Conservation (phyloP, 2,797 vertebrate genomes). For the Danio jaintianensis region DNA sequence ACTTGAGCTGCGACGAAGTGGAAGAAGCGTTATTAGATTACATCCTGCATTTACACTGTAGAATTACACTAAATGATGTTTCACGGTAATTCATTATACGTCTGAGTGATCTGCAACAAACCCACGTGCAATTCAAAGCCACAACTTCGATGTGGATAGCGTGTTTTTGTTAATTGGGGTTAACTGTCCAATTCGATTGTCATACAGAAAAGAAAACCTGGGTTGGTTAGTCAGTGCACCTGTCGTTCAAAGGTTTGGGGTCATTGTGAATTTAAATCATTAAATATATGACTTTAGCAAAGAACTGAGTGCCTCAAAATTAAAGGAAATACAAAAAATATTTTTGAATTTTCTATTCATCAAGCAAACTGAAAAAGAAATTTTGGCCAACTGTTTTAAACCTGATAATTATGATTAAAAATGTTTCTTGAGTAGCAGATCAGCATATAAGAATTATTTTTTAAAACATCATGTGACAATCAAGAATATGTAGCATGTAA, state of each 20-base stretch:
- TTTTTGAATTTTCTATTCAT: background rate
- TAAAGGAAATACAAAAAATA: no score
- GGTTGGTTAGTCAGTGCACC: background rate
- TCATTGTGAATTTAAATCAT: background rate
- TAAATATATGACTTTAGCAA: no score
- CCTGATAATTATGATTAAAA: background rate
- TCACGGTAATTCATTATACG: background rate
- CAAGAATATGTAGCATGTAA: background rate
- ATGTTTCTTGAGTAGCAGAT: background rate
- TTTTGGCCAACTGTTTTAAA: background rate
- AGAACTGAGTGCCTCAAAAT: no score
- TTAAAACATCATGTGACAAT: background rate
- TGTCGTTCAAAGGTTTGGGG: background rate
- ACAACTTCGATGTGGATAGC: background rate
- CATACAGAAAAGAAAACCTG: background rate
- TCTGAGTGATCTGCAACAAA: slow-evolving; percentile 1
- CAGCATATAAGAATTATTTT: background rate
- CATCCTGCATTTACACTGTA: slow-evolving; percentile 9
- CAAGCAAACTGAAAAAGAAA: background rate
- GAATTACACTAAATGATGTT: background rate
- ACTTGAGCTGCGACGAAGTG: slow-evolving; percentile 75
- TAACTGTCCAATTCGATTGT: background rate
- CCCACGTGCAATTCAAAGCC: background rate
- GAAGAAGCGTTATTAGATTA: slow-evolving; percentile 32
- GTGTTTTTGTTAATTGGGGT: background rate